Conservation (phyloP, 2,113 vertebrate genomes). For the Burhinus bistriatus region DNA sequence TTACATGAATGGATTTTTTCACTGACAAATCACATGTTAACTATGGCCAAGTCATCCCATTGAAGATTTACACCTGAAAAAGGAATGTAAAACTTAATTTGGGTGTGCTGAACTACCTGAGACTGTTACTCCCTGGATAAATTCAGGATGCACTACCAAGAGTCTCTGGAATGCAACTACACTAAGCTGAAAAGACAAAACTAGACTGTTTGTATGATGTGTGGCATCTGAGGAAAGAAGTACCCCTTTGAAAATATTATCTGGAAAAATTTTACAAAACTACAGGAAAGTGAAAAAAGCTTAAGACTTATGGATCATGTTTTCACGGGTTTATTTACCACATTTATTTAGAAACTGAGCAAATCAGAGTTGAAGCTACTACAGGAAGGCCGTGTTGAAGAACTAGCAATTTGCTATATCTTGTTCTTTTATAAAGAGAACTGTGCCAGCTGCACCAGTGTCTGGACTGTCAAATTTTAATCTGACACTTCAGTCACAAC, state of each 20-base stretch:
- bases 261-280: background rate
- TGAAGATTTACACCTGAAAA: background rate
- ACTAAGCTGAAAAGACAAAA: background rate
- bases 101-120: fast-evolving
- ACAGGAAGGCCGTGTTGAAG: background rate
- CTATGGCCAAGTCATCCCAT: background rate
- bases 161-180: background rate
- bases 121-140: background rate
- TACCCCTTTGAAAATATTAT: background rate
- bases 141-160: background rate
- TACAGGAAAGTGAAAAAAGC: background rate
- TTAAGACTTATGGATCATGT: background rate
- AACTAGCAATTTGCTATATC: background rate
- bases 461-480: background rate
- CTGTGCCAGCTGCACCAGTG: background rate
- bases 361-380: background rate
- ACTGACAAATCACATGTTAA: background rate
- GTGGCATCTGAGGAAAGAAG: background rate
- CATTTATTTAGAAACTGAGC: background rate
- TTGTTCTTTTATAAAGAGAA: background rate
- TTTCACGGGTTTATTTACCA: background rate
- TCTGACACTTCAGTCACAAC: background rate
- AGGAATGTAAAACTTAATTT: background rate
- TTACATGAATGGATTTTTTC: background rate
- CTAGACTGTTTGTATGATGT: background rate